Base-by-base conservation (phyloP, 2,888 invertebrate genomes). In the Hololepta plana region DNA sequence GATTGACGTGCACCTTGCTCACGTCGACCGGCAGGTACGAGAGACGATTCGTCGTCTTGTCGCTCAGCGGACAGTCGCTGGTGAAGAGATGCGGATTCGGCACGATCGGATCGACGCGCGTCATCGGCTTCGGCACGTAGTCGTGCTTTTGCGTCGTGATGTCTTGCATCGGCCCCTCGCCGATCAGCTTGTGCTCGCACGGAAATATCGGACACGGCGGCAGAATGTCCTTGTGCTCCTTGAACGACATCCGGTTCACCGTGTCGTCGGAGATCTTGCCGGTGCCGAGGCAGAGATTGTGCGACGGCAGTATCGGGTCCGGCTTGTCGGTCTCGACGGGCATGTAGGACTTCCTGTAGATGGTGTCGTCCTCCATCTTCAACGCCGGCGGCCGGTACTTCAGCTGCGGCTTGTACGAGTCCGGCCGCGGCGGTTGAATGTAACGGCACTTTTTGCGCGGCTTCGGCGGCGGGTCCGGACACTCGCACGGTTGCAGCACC, bases 131-230 rank as follows among this genome's bases (percentile, higher is more conserved):
- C 1, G 68, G 63, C 15, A 71, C 69, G 42, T 59, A 79, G 55
- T 77, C 76, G 45, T 73, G 73, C 20, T 73, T 72, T 36, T 73
- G 68, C 1, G 76, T 77, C 2, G 79, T 79, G 32, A 70, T 52
- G 35, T 67, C 67, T 51, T 74, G 71, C 60, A 77, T 69, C n/a
- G 75, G 73, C 11, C 63, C 64, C 35, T 65, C 63, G 0, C 70
- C 67, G 41, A 64, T 57, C 41, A 68, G 57, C 45, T 67, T 68
- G 47, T 67, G 67, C 48, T 64, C 60, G 30, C 65, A 65, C 2
- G 72, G 72, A 1, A 63, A 55, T 35, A 72, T 65, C 2, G 68
- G 49, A 17, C 49, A 48, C 2, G 67, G 60, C 12, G 69, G 67
- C 29, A 55, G 45, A 9, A 59, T 53, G 12, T 57, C 52, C 1